phyloP scores from a whole-genome alignment of 2,797 vertebrate species.

The Oceanodroma leucorhoa region DNA sequence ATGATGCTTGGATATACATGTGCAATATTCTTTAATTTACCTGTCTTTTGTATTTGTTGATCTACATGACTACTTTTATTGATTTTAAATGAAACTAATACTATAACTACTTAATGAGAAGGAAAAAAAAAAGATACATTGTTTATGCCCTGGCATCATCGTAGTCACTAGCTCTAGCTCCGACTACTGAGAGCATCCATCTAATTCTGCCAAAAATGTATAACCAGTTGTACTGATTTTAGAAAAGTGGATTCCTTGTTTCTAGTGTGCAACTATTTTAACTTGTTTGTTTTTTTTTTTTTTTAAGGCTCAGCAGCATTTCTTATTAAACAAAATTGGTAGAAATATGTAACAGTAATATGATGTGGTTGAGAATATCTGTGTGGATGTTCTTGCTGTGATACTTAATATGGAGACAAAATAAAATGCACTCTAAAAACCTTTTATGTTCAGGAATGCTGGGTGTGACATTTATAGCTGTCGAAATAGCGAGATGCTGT shows the following conservation, averaged over 20 bases:
- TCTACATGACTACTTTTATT: background rate
- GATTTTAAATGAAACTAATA: background rate
- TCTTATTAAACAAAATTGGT: background rate
- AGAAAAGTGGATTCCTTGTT: background rate
- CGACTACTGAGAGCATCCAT: background rate
- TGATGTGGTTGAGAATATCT: background rate
- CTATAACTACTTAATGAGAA: background rate
- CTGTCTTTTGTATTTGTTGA: background rate
- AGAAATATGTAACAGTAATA: background rate
- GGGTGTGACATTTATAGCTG: background rate
- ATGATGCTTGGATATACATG: background rate
- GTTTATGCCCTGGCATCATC: background rate
- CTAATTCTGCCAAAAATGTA: background rate
- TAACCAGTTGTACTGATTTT: background rate
- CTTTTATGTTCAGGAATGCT: background rate
- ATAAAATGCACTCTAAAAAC: background rate
- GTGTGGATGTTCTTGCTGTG: background rate
- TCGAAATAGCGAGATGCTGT: fast-evolving
- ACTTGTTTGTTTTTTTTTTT: background rate
- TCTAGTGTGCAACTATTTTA: background rate
- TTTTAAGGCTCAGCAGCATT: background rate
- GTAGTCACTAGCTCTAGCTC: background rate
- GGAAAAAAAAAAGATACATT: background rate
- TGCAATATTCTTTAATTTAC: constrained; percentile 38
- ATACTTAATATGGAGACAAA: background rate